Percentiles rank a stretch among this genome's conserved stretches.
These are phyloP conservation scores for Scytalopus superciliaris DNA, from an alignment of 2,113 vertebrate genomes.

Conservation along the genomic window DNA sequence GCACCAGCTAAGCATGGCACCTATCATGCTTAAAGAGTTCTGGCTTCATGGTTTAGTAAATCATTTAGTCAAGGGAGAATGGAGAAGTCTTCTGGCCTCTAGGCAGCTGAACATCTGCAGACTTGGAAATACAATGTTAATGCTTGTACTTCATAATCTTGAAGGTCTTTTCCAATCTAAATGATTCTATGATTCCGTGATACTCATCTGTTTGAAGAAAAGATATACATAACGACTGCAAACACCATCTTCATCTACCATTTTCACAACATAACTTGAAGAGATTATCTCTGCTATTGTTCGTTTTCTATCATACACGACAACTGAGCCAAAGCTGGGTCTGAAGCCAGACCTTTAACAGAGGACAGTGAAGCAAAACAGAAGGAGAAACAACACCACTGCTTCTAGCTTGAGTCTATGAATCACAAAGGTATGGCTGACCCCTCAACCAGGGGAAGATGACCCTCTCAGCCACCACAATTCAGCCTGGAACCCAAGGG, in stretches of 20 bases:
- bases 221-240: not conserved
- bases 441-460: not conserved
- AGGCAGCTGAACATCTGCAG: not conserved
- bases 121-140: rapidly evolving
- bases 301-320: not conserved
- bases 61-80: rapidly evolving
- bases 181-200: not conserved
- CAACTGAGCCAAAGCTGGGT: not conserved
- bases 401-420: not conserved
- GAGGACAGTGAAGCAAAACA: not conserved
- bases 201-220: not conserved
- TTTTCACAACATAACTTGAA: not conserved
- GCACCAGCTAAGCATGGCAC: not conserved
- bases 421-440: not conserved
- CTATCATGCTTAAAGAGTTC: not conserved
- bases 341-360: not conserved
- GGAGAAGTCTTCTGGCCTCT: not conserved
- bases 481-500: not conserved
- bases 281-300: not conserved
- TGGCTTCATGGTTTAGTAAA: not conserved
- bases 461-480: not conserved
- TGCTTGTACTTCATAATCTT: not conserved
- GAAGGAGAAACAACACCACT: not conserved
- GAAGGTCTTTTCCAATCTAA: not conserved
- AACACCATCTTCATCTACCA: not conserved